Evolutionary conservation across 2,888 invertebrate genomes (phyloP), one percentile per base, ranked within the genome.

Genomic region (Callyntrura guangdongensis): DNA sequence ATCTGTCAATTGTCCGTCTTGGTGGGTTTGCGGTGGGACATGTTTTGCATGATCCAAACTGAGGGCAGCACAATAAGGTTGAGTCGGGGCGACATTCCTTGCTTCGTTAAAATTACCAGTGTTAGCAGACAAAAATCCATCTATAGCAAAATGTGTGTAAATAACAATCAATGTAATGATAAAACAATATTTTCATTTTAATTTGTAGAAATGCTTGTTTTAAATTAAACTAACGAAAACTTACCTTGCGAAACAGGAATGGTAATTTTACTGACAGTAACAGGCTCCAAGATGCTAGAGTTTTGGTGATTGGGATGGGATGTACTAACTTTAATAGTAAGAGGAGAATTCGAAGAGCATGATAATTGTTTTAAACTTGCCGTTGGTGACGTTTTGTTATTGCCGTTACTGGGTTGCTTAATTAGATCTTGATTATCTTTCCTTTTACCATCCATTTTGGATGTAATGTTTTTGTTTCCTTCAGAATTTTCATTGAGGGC

Each of bases 251-350:
- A 20, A 14, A 53, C 25, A 0, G 79, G 64, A 17, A 47, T 6
- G 9, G 47, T 25, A 9, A 86, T 27, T 67, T 86, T 79, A 20
- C 86, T 86, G 17, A 86, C 86, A 8, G 86, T 86, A 2, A 86
- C 86, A 47, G 86, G 86, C 22, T 59, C 59, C 17, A 79, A 12
- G 12, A n/a, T 22, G 3, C 12, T n/a, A 6, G 49, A 27, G 14
- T 1, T 59, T 4, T 25, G 67, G 1, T 45, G 0, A 61, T 53
- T 77, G 5, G 59, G 0, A 61, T 67, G 61, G 12, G 79, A 53
- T 1, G 79, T 86, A 8, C 64, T 64, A 4, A 86, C 86, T 67
- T 86, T 53, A 27, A 86, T 86, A n/a, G 86, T 86, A 14, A 86
- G 27, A n/a, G 86, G 86, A 22, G 45, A 1, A 49, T 25, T 77